A percentile compares a stretch with the other conserved stretches of the same genome.
These are phyloP conservation scores for Chymomyza costata DNA, from an alignment of 1,140 invertebrate genomes.

Conservation along the genomic window DNA sequence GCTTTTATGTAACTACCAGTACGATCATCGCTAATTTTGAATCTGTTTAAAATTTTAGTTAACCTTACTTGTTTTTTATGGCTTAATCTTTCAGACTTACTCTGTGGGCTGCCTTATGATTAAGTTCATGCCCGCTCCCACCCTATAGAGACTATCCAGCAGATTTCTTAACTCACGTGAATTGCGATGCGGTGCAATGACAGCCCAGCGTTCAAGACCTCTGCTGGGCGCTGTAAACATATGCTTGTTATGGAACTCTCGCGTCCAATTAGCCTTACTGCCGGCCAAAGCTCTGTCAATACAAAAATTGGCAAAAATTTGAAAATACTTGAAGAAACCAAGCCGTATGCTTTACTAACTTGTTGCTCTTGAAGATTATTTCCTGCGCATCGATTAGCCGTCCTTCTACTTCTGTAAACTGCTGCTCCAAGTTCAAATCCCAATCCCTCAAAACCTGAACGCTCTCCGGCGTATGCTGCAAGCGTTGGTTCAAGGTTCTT, in stretches of 20 bases:
- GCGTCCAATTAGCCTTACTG: constrained; percentile 76
- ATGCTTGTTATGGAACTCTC: constrained; percentile 53
- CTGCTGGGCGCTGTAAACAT: constrained; percentile 48
- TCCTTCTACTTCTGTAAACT: constrained; percentile 77
- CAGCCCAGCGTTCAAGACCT: constrained; percentile 71
- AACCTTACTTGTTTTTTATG: background rate
- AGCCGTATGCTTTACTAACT: background rate
- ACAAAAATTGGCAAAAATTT: too few relatives aligned
- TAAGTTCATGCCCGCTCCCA: constrained; percentile 75
- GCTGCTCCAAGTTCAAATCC: constrained; percentile 78
- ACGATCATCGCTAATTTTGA: constrained; percentile 67
- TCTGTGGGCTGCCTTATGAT: constrained; percentile 68
- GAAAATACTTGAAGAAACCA: constrained; percentile 8
- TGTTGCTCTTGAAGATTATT: constrained; percentile 5
- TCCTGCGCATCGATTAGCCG: constrained; percentile 77
- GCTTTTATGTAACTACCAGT: constrained; percentile 75
- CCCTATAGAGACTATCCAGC: constrained; percentile 72
- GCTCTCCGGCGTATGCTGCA: constrained; percentile 75
- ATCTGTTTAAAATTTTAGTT: constrained; percentile 1
- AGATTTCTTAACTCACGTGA: constrained; percentile 75
- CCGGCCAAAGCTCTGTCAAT: constrained; percentile 4
- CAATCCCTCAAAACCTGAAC: constrained; percentile 78
- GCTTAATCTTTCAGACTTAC: constrained; percentile 56
- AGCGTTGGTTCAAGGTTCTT: constrained; percentile 77
- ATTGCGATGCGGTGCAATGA: constrained; percentile 75